phyloP scores from a whole-genome alignment of 2,888 invertebrate species.

The Acanthosepion lycidas region DNA sequence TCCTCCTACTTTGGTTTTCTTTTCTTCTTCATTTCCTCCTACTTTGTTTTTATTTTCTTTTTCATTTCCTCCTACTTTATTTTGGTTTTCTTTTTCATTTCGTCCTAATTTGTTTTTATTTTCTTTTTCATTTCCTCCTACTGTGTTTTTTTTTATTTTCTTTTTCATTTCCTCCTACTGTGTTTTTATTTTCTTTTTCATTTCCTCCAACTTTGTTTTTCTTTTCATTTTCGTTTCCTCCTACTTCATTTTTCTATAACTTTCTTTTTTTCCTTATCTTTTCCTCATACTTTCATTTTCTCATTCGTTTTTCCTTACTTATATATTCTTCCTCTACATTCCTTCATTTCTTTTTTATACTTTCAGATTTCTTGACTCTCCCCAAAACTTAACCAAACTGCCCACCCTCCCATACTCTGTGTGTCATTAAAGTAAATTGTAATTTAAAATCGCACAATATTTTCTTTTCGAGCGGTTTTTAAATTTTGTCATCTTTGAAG shows the following conservation, averaged over 20 bases:
- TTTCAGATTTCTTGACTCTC: too few species aligned
- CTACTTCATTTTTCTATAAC: not conserved
- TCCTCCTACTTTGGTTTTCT: not conserved
- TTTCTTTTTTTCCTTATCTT: not conserved
- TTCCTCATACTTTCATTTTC: not conserved
- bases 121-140: not conserved
- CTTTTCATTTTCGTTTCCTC: not conserved
- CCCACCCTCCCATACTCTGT: too few species aligned
- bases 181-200: too few species aligned
- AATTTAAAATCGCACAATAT: not conserved
- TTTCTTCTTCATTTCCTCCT: not conserved
- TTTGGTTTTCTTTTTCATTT: not conserved
- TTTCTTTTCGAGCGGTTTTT: not conserved
- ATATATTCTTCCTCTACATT: too few species aligned
- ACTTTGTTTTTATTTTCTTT: not conserved
- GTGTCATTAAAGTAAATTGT: not conserved
- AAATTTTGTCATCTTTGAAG: not conserved
- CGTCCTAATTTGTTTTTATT: not conserved
- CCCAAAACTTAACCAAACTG: too few species aligned
- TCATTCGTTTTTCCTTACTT: not conserved
- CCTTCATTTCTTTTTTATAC: too few species aligned
- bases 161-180: not conserved
- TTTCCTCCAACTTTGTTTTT: not conserved
- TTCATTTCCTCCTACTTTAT: not conserved
- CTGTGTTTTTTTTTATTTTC: rapidly evolving